These are phyloP conservation scores for Catocala nupta DNA, from an alignment of 2,888 invertebrate species.

Conservation along the genomic window DNA sequence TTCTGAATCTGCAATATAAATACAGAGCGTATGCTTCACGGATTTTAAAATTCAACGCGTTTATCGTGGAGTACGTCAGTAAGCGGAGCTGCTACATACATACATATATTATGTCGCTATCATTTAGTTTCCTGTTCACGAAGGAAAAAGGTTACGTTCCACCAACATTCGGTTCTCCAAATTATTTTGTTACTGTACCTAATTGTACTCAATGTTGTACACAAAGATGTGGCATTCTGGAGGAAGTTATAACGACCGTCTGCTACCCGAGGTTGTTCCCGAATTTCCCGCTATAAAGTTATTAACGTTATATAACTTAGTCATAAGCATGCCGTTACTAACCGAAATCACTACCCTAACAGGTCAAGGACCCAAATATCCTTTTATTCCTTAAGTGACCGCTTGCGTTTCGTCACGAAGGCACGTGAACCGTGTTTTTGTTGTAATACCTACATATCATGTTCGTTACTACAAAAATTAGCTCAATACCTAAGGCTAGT, in stretches of 20 bases:
- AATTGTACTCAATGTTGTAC: conserved; percentile 11
- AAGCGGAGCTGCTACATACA: neutral
- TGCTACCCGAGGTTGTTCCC: conserved; percentile 5
- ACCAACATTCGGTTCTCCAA: conserved; percentile 3
- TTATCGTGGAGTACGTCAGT: neutral
- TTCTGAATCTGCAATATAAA: neutral
- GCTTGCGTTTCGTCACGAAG: conserved; percentile 36
- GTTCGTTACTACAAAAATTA: conserved; percentile 39
- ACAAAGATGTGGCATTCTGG: conserved; percentile 11
- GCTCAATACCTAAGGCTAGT: conserved; percentile 36
- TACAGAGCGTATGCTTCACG: neutral
- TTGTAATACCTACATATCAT: conserved; percentile 32
- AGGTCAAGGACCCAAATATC: conserved; percentile 23
- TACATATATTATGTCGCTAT: neutral
- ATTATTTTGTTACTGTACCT: conserved; percentile 14
- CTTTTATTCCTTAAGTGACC: conserved; percentile 21
- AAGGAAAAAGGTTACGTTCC: neutral
- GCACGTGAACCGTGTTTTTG: conserved; percentile 23
- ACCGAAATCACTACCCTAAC: conserved; percentile 6
- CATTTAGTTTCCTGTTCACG: conserved; percentile 3
- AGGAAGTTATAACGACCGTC: conserved; percentile 24
- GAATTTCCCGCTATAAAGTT: conserved; percentile 17
- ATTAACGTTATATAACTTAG: conserved; percentile 19
- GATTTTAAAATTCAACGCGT: conserved; percentile 2
- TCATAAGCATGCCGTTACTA: conserved; percentile 8